Evolutionary conservation across 2,797 vertebrate genomes (phyloP).

Genomic region (Parauchenoglanis punctatus): DNA sequence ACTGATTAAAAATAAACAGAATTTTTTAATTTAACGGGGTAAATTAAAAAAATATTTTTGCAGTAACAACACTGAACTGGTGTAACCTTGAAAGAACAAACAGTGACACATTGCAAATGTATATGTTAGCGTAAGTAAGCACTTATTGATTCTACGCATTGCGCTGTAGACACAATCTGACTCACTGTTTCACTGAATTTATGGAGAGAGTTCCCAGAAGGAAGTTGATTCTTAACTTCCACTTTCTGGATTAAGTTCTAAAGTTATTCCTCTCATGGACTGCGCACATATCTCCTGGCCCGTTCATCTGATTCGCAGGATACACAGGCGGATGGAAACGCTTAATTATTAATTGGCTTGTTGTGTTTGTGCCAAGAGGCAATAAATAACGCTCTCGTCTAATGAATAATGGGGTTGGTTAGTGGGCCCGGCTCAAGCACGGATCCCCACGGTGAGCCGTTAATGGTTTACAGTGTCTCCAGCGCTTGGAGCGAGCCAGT

Average conservation of each 20-base stretch:
- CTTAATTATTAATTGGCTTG: constrained; percentile 69
- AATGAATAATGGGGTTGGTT: constrained; percentile 65
- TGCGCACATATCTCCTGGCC: constrained; percentile 46
- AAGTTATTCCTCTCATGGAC: constrained; percentile 57
- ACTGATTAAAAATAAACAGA: neutral
- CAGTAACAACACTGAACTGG: neutral
- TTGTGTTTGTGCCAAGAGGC: constrained; percentile 66
- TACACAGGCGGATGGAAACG: constrained; percentile 59
- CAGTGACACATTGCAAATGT: constrained; percentile 18
- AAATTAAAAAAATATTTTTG: neutral
- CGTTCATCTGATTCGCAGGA: constrained; percentile 52
- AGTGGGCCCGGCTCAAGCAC: constrained; percentile 53
- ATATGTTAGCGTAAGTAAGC: neutral
- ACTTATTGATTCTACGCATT: constrained; percentile 17
- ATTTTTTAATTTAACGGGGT: neutral
- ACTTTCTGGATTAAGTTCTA: constrained; percentile 50
- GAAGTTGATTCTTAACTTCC: constrained; percentile 49
- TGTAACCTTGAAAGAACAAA: constrained; percentile 24
- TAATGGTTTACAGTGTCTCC: constrained; percentile 63
- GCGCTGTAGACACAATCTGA: constrained; percentile 2
- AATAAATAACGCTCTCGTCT: constrained; percentile 65
- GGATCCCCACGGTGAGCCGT: constrained; percentile 60
- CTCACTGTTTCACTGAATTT: constrained; percentile 26
- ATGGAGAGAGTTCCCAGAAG: constrained; percentile 39
- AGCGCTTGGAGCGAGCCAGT: constrained; percentile 55